A percentile compares a stretch with the other conserved stretches of the same genome.
Conservation (phyloP, 2,797 vertebrate genomes). For the Pangasius larnaudii region DNA sequence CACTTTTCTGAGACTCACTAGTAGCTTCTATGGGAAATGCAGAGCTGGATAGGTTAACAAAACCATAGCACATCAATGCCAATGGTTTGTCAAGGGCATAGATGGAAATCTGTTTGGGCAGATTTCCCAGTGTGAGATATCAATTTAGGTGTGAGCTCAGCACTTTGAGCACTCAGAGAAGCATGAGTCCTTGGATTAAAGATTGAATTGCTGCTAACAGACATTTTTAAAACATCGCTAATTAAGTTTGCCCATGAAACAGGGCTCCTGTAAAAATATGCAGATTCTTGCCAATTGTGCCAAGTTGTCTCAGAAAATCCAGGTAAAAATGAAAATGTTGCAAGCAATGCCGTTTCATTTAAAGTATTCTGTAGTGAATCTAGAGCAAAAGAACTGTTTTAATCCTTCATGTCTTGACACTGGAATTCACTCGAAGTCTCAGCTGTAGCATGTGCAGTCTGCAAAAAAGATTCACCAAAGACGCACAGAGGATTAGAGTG, state of each 20-base stretch:
- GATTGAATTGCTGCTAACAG: constrained; percentile 51
- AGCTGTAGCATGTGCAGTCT: constrained; percentile 21
- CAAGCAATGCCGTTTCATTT: constrained; percentile 6
- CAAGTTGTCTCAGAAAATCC: constrained; percentile 20
- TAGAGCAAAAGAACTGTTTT: neutral
- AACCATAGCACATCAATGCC: constrained; percentile 26
- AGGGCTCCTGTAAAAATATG: constrained; percentile 46
- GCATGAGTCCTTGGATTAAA: constrained; percentile 55
- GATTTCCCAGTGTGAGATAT: constrained; percentile 31
- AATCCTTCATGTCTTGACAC: neutral
- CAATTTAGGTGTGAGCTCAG: constrained; percentile 30
- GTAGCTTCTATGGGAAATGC: constrained; percentile 15
- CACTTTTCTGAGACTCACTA: neutral
- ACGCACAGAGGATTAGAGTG: constrained; percentile 21
- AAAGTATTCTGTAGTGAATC: neutral
- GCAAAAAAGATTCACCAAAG: constrained; percentile 26
- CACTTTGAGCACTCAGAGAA: constrained; percentile 14
- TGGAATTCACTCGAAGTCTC: constrained; percentile 10
- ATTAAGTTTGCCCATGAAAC: constrained; percentile 49
- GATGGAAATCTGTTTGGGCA: constrained; percentile 17
- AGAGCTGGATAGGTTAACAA: constrained; percentile 10
- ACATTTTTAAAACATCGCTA: constrained; percentile 43
- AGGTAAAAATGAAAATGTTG: constrained; percentile 23
- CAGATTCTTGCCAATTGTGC: constrained; percentile 28
- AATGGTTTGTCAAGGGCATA: constrained; percentile 41